Conservation (phyloP, 1,140 invertebrate species). For the Diploscapter pachys region DNA sequence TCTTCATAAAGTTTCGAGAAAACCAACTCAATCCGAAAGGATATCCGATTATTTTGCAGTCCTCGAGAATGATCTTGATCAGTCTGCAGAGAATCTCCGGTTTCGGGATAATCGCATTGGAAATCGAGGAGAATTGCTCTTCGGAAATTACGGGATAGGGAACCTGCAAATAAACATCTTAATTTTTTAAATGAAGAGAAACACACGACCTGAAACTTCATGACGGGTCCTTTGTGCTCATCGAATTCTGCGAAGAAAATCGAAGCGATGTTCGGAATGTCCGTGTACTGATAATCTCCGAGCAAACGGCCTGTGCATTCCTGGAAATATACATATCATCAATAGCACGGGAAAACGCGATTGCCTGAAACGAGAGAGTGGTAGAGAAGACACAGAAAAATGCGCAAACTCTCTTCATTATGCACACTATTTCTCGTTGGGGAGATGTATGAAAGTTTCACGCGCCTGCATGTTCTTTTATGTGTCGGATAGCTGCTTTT, state of each 20-base stretch:
- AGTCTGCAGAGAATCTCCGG: constrained; percentile 46
- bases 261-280: constrained; percentile 44
- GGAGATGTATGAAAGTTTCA: no score
- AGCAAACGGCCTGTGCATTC: constrained; percentile 8
- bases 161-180: neutral
- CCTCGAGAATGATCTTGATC: constrained; percentile 50
- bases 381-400: no score
- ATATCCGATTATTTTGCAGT: constrained; percentile 54
- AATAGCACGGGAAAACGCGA: no score
- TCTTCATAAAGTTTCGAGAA: neutral
- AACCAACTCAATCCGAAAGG: constrained; percentile 47
- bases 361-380: no score
- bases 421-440: no score
- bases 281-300: constrained; percentile 12
- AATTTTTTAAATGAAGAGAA: neutral
- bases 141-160: neutral
- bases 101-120: constrained; percentile 29
- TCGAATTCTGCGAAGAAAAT: constrained; percentile 55
- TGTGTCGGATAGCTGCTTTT: no score
- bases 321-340: no score
- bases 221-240: constrained; percentile 47
- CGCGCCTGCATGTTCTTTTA: no score
- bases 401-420: no score
- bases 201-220: constrained; percentile 44
- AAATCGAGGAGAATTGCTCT: neutral